Evolutionary conservation across 2,797 vertebrate genomes (phyloP), one percentile per base, ranked within the genome.

Genomic region (Hafferia zeledoni): DNA sequence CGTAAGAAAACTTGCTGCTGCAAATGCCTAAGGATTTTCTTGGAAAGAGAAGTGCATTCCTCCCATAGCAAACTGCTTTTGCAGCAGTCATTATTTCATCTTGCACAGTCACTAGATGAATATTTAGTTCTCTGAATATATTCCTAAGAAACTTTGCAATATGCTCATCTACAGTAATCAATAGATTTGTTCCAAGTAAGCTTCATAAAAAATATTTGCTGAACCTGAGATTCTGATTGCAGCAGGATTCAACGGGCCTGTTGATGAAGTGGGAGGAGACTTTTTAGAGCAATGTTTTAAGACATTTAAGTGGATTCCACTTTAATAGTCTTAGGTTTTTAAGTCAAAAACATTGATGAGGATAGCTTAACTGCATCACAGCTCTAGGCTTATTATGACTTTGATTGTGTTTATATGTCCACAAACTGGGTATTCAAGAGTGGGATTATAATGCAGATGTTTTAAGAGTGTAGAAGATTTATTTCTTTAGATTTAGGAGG

Each of bases 401-500:
- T 96, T 95, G 91, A 94, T 85, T 95, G 70, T 89, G 87, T 76
- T 93, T 96, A 70, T 95, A 76, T 49, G 41, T 63, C 87, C 89
- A 95, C 83, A 64, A 96, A 95, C 78, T 11, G 78, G 74, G 60
- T 87, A 89, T 83, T 83, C 64, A 95, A 95, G 60, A 86, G 93
- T 49, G 96, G 96, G 91, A 93, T 89, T 96, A 96, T 82, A 94
- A 95, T 95, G 91, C 90, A 96, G 94, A 97, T 95, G 90, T 89
- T 97, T 97, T 96, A 87, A 91, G 90, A 96, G 86, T 76, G 96
- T 83, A 96, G 70, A 97, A 97, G 88, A 93, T 93, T 93, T 93
- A 97, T 97, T 97, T 96, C 95, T 96, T 96, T 87, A 97, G 74
- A 98, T 97, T 97, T 97, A 97, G 97, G 83, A 96, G 96, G 87